These are phyloP conservation scores for Eutrigla gurnardus DNA, from an alignment of 2,797 vertebrate genomes.

Conservation along the genomic window DNA sequence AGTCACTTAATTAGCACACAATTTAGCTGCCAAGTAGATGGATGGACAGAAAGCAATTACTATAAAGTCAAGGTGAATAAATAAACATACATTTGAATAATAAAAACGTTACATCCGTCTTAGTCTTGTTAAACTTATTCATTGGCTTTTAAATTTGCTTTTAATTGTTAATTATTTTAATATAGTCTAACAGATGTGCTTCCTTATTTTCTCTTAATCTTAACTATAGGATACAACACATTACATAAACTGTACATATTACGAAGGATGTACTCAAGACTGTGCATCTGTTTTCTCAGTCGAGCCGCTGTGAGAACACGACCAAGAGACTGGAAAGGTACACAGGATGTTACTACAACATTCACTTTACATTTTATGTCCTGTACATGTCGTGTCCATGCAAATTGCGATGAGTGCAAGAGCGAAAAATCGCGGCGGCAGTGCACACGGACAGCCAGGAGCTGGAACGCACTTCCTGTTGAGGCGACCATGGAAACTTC, in stretches of 20 bases:
- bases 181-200: neutral
- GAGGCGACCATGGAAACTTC: conserved; percentile 64
- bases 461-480: conserved; percentile 59
- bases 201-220: neutral
- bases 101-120: neutral
- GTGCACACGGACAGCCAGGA: conserved; percentile 45
- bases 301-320: neutral
- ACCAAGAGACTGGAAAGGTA: neutral
- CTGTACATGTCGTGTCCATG: neutral
- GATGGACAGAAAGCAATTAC: neutral
- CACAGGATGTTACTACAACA: neutral
- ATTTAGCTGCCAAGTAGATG: conserved; percentile 32
- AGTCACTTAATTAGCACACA: conserved; percentile 41
- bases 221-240: neutral
- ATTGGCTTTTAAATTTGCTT: neutral
- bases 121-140: neutral
- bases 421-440: conserved; percentile 23
- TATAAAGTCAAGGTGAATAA: conserved; percentile 7
- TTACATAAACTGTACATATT: neutral
- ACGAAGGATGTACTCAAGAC: neutral
- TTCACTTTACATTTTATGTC: neutral
- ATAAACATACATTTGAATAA: neutral
- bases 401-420: neutral
- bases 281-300: neutral
- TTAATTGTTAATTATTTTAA: neutral